These are phyloP conservation scores for Merops nubicus DNA, from an alignment of 2,113 vertebrate species.

Conservation along the genomic window DNA sequence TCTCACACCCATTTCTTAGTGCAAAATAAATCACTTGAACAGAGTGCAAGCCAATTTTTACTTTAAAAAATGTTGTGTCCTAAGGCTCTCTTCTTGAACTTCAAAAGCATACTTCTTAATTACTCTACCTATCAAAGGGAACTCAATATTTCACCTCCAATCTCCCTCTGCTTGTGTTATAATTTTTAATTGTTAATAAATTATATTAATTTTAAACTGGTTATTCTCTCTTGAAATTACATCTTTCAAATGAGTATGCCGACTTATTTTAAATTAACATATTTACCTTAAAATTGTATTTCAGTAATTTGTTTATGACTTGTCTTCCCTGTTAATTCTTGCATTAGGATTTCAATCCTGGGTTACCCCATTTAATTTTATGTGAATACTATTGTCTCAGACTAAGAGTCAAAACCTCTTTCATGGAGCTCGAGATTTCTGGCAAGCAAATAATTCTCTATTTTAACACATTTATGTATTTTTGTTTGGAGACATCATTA, in stretches of 20 bases:
- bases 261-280: constrained; percentile 63
- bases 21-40: constrained; percentile 94
- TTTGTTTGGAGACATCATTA: not conserved
- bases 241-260: constrained; percentile 52
- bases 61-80: constrained; percentile 87
- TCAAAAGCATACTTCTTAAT: constrained; percentile 89
- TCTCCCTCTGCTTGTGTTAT: constrained; percentile 82
- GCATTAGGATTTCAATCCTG: constrained; percentile 12
- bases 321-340: constrained; percentile 22
- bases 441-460: not conserved
- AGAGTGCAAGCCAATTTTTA: constrained; percentile 88
- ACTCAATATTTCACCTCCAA: constrained; percentile 87
- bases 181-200: constrained; percentile 89
- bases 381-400: constrained; percentile 9
- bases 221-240: constrained; percentile 75
- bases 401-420: not conserved
- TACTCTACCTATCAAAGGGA: constrained; percentile 91
- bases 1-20: constrained; percentile 87
- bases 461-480: not conserved
- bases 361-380: not conserved
- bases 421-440: not conserved
- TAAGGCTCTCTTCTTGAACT: constrained; percentile 92
- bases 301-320: constrained; percentile 41
- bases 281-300: constrained; percentile 53
- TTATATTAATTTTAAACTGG: constrained; percentile 76